Evolutionary conservation across 2,797 vertebrate genomes (phyloP), one percentile per base, ranked within the genome.

Genomic region (Anas acuta): DNA sequence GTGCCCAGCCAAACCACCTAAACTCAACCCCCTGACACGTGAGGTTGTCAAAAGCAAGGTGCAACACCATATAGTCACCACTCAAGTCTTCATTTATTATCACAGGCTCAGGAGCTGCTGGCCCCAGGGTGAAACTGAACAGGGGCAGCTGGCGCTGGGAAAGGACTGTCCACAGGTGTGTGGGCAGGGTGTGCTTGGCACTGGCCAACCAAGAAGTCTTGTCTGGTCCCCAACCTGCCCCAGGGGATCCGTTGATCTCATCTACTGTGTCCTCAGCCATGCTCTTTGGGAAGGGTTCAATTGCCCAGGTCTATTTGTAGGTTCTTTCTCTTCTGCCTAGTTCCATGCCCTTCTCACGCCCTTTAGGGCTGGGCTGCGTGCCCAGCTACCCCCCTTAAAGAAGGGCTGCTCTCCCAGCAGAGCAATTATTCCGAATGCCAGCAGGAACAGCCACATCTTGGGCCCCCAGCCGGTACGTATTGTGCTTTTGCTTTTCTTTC

Each of bases 41-140:
- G 23, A 51, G 14, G 3, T 37, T 53, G 43, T 49, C 60, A 70
- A 43, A 35, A 45, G 11, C 9, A 20, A 22, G 19, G 20, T 54
- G 18, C 60, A 57, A 16, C 45, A 39, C 23, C 26, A 13, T 1
- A 0, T 12, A 14, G 30, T 35, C 62, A 45, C 2, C 9, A 4
- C 13, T 20, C 32, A 2, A 3, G 10, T 39, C 32, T 15, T n/a
- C 1, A 8, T 30, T 47, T 5, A 4, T 80, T 62, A 6, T 53
- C 39, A 13, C 26, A 20, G 32, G 8, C n/a, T 17, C 20, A 7
- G 15, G 57, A 30, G 57, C n/a, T 30, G 57, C 57, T 33, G 26
- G n/a, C 2, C 1, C 35, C 19, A 25, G 41, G 20, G 7, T 30
- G n/a, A 56, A 21, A 18, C 14, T 0, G 0, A 11, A 11, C 1